Percentiles rank a stretch among this genome's conserved stretches.
phyloP scores from a whole-genome alignment of 2,888 invertebrate genomes.

The Camptogramma bilineatum region DNA sequence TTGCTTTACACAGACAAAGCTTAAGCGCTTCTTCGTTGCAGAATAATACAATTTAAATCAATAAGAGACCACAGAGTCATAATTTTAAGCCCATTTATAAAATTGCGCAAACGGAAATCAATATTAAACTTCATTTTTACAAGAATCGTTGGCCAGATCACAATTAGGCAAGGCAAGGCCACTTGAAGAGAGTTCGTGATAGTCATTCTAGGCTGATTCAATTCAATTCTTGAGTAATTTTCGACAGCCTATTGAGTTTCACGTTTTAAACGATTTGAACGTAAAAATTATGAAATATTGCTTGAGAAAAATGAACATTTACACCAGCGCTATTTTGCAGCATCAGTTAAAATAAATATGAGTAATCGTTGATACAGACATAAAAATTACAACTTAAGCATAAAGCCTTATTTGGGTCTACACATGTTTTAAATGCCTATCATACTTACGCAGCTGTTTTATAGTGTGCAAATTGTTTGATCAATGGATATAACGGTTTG shows the following conservation, averaged over 20 bases:
- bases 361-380: conserved; percentile 24
- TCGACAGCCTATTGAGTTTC: conserved; percentile 50
- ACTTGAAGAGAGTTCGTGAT: conserved; percentile 56
- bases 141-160: conserved; percentile 40
- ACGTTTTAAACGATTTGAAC: conserved; percentile 52
- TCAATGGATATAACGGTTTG: not conserved
- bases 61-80: not conserved
- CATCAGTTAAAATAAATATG: conserved; percentile 28
- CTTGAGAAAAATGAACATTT: conserved; percentile 36
- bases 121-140: conserved; percentile 10
- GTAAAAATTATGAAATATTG: conserved; percentile 1
- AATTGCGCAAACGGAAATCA: not conserved
- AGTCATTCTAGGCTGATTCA: conserved; percentile 62
- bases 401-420: conserved; percentile 15
- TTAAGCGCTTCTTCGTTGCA: not conserved
- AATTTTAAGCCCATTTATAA: not conserved
- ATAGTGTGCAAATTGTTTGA: not conserved
- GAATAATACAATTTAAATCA: not conserved
- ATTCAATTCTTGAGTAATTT: conserved; percentile 62
- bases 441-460: not conserved
- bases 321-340: conserved; percentile 23
- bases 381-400: conserved; percentile 13
- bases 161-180: conserved; percentile 54
- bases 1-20: not conserved
- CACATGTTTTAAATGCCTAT: conserved; percentile 17